A percentile compares a stretch with the other conserved stretches of the same genome.
Conservation (phyloP, 1,140 invertebrate species). For the Acromyrmex heyeri region DNA sequence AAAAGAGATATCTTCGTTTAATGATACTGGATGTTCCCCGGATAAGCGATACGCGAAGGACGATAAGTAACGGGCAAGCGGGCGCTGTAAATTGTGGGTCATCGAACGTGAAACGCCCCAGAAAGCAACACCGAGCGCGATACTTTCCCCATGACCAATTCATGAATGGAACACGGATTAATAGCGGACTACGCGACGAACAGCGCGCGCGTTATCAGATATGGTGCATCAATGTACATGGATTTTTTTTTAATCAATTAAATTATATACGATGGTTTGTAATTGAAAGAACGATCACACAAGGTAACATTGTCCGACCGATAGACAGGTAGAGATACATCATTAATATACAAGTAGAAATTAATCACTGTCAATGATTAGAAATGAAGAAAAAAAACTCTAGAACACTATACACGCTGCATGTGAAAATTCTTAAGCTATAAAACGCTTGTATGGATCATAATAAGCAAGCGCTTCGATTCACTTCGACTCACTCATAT, state of each 20-base stretch:
- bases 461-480: constrained; percentile 41
- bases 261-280: neutral
- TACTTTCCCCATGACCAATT: constrained; percentile 63
- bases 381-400: neutral
- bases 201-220: constrained; percentile 10
- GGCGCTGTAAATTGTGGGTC: constrained; percentile 59
- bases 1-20: constrained; percentile 61
- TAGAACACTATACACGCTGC: neutral
- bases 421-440: constrained; percentile 33
- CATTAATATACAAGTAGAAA: constrained; percentile 20
- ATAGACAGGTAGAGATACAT: constrained; percentile 12
- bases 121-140: constrained; percentile 45
- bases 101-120: constrained; percentile 63
- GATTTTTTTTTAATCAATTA: constrained; percentile 12
- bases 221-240: neutral
- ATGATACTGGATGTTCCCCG: constrained; percentile 59
- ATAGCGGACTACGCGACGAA: constrained; percentile 12
- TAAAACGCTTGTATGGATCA: neutral
- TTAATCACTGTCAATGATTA: constrained; percentile 49
- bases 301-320: constrained; percentile 5
- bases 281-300: constrained; percentile 43
- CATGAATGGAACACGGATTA: constrained; percentile 55
- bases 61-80: constrained; percentile 55
- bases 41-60: constrained; percentile 58
- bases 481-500: constrained; percentile 45